Percentiles rank a stretch among this genome's conserved stretches.
Evolutionary conservation across 2,797 vertebrate genomes (phyloP).

Genomic region (Vireo griseus): DNA sequence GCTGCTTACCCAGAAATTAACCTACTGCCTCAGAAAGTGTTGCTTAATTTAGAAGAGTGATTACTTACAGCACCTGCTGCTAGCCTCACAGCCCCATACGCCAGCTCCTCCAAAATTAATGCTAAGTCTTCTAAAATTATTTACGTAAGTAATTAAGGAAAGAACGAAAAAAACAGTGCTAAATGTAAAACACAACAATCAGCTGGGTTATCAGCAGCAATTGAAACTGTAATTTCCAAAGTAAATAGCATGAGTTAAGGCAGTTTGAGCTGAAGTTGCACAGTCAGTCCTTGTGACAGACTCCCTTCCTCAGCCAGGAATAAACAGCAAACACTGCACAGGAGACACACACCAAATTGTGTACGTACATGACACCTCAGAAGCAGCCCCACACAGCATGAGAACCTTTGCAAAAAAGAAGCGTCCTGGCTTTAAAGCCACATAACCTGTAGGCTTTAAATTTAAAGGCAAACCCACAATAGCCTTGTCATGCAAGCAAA

Average conservation of each 20-base stretch:
- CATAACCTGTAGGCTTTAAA: neutral
- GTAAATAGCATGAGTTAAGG: neutral
- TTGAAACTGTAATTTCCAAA: conserved; percentile 18
- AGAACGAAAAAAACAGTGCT: neutral
- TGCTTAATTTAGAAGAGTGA: conserved; percentile 53
- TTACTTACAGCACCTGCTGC: conserved; percentile 60
- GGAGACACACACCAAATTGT: neutral
- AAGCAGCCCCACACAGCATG: neutral
- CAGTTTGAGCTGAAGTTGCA: neutral
- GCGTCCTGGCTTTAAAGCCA: neutral
- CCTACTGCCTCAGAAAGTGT: conserved; percentile 30
- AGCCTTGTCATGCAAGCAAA: neutral
- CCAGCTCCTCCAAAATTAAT: conserved; percentile 4
- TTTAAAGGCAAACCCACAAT: neutral
- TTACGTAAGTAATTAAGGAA: conserved; percentile 44
- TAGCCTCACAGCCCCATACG: neutral
- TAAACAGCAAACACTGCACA: neutral
- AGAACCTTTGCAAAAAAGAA: neutral
- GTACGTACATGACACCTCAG: accelerated
- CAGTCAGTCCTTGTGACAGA: neutral
- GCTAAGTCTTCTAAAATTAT: conserved; percentile 1
- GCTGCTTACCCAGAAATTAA: conserved; percentile 43
- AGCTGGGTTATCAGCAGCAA: conserved; percentile 7
- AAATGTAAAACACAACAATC: neutral
- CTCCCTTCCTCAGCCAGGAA: neutral